Conservation (phyloP, 2,113 vertebrate species). For the Acinonyx jubatus region DNA sequence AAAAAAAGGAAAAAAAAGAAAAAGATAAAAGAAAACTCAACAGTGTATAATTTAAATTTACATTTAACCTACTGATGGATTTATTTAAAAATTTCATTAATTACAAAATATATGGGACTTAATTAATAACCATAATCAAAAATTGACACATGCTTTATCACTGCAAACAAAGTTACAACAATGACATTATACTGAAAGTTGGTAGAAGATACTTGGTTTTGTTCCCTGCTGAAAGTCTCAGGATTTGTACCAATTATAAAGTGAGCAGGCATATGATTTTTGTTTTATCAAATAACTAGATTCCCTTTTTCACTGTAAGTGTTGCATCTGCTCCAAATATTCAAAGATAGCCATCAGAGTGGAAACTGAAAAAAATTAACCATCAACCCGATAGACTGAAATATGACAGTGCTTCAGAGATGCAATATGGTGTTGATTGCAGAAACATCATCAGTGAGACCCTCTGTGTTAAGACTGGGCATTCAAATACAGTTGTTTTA, state of each 20-base stretch:
- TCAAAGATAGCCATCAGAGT: not conserved
- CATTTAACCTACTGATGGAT: not conserved
- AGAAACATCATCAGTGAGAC: not conserved
- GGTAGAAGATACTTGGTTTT: not conserved
- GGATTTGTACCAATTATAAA: not conserved
- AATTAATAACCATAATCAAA: not conserved
- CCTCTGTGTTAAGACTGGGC: not conserved
- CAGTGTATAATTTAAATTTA: not conserved
- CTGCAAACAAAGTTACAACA: not conserved
- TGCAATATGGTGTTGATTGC: not conserved
- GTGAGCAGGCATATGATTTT: not conserved
- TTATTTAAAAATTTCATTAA: not conserved
- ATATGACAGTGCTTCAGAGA: not conserved
- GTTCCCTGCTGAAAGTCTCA: not conserved
- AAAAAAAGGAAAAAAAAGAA: not conserved
- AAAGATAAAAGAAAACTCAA: not conserved
- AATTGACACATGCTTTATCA: not conserved
- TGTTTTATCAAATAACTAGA: not conserved
- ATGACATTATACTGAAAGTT: not conserved
- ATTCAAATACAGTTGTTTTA: not conserved
- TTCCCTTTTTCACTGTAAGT: not conserved
- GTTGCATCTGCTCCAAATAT: not conserved
- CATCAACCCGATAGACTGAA: not conserved
- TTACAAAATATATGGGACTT: not conserved
- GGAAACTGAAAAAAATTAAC: not conserved